Conservation (phyloP, 2,113 vertebrate species). For the Xenopus laevis region DNA sequence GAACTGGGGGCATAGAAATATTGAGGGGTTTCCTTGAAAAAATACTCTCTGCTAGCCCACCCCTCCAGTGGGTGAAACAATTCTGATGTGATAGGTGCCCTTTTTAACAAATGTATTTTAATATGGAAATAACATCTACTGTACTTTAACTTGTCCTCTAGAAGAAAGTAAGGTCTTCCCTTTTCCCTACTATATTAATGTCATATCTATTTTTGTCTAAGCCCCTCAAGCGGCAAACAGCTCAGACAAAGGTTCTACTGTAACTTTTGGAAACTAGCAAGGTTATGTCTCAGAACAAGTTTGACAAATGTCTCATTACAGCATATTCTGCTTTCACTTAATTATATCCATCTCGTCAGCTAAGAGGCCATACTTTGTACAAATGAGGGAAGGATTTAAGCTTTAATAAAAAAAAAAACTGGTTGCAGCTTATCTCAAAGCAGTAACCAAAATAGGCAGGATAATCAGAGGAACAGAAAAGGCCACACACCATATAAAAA, state of each 20-base stretch:
- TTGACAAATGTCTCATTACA: slow-evolving; percentile 18
- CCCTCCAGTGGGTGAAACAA: too few species aligned
- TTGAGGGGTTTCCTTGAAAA: too few species aligned
- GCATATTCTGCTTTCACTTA: neutral
- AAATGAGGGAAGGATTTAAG: neutral
- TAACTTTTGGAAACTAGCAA: slow-evolving; percentile 13
- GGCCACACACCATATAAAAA: neutral
- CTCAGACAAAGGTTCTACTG: slow-evolving; percentile 1
- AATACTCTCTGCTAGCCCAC: too few species aligned
- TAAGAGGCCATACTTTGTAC: neutral
- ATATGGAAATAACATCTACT: neutral
- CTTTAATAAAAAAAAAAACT: neutral
- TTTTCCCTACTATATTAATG: slow-evolving; percentile 20
- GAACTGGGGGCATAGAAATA: too few species aligned
- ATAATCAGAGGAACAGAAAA: neutral
- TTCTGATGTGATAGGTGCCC: too few species aligned
- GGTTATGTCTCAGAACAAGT: neutral
- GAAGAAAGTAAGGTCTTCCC: slow-evolving; percentile 19
- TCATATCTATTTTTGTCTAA: slow-evolving; percentile 25
- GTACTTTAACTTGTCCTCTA: neutral
- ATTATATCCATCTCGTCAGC: neutral
- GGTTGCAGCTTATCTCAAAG: neutral
- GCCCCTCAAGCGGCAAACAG: slow-evolving; percentile 14
- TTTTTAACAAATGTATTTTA: neutral
- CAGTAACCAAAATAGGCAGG: neutral